Conservation (phyloP, 2,113 vertebrate species). For the Sinocyclocheilus grahami region DNA sequence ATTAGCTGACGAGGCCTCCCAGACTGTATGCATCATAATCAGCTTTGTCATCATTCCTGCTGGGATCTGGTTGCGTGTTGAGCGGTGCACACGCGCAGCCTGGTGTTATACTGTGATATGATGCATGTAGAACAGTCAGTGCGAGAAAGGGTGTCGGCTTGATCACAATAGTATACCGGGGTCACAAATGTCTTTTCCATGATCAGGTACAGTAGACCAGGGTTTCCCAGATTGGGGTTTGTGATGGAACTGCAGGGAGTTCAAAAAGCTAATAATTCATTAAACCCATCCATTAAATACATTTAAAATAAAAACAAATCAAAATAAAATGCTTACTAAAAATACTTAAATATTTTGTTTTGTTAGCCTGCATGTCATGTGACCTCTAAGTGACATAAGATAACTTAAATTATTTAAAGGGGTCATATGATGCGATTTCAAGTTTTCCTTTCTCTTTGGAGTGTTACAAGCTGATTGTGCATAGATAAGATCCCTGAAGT, state of each 20-base stretch:
- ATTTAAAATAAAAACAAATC: too few relatives aligned
- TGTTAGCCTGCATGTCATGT: neutral
- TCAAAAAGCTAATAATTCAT: neutral
- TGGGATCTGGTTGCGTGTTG: constrained; percentile 28
- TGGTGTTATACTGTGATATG: constrained; percentile 19
- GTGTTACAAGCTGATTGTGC: too few relatives aligned
- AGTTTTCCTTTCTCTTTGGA: too few relatives aligned
- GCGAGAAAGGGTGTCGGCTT: neutral
- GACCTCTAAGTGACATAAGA: neutral
- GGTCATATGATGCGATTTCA: too few relatives aligned
- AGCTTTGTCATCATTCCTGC: constrained; percentile 61
- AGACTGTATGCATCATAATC: constrained; percentile 61
- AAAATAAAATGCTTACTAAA: neutral
- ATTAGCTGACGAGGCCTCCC: constrained; percentile 64
- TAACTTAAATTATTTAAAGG: neutral
- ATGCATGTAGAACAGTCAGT: constrained; percentile 15
- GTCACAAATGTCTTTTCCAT: neutral
- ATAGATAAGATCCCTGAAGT: too few relatives aligned
- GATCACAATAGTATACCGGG: neutral
- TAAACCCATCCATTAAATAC: neutral
- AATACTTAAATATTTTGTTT: neutral
- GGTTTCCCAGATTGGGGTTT: neutral
- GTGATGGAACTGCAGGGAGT: neutral
- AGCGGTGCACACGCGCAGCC: constrained; percentile 9
- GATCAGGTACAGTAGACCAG: neutral